Percentiles rank a stretch among this genome's conserved stretches.
Evolutionary conservation across 2,888 invertebrate genomes (phyloP).

Genomic region (Drosophila yooni): DNA sequence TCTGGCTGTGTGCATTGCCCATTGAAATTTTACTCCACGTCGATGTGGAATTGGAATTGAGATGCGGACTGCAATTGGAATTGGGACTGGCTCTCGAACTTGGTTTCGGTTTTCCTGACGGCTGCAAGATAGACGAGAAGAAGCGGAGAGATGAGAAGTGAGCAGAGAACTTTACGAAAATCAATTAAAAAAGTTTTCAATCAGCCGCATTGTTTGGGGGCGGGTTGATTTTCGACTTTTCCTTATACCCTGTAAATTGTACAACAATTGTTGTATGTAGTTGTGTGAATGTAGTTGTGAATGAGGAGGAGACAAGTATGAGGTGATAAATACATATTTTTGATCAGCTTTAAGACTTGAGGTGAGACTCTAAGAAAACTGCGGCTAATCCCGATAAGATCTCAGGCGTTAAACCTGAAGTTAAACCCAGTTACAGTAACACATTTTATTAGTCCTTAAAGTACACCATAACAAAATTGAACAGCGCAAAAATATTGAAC

Average conservation of each 20-base stretch:
- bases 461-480: neutral
- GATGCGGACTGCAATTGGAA: neutral
- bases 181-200: slow-evolving; percentile 83
- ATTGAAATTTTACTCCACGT: slow-evolving; percentile 45
- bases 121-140: slow-evolving; percentile 9
- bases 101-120: slow-evolving; percentile 12
- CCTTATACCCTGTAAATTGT: neutral
- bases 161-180: slow-evolving; percentile 69
- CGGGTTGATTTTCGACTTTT: slow-evolving; percentile 34
- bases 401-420: no score
- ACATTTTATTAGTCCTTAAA: neutral
- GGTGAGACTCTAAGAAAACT: neutral
- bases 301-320: neutral
- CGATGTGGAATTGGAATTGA: slow-evolving; percentile 1
- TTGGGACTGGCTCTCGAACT: slow-evolving; percentile 8
- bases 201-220: slow-evolving; percentile 74
- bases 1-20: slow-evolving; percentile 74
- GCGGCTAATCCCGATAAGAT: no score
- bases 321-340: neutral
- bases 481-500: no score
- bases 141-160: neutral
- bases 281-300: neutral
- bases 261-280: neutral
- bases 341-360: neutral
- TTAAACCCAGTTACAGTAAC: neutral